Evolutionary conservation across 2,797 vertebrate species (phyloP).

Genomic region (Apogon hyalosoma): DNA sequence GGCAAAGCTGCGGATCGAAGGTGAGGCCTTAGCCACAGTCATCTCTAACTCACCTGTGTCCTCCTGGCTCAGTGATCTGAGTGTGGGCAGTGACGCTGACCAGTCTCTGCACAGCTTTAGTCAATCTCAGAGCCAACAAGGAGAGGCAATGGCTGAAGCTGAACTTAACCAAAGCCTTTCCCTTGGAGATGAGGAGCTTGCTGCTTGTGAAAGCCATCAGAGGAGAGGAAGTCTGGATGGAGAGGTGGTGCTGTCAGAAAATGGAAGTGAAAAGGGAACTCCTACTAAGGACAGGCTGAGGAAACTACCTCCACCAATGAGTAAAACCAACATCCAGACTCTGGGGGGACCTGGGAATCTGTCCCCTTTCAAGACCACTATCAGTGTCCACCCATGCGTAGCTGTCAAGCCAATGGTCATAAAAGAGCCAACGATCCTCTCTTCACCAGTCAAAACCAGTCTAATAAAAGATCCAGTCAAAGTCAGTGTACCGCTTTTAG

Average conservation of each 20-base stretch:
- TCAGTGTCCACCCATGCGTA: constrained; percentile 88
- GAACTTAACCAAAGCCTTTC: constrained; percentile 58
- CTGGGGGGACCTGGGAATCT: constrained; percentile 83
- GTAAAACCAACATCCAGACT: constrained; percentile 89
- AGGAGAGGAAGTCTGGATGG: constrained; percentile 78
- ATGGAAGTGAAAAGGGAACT: constrained; percentile 72
- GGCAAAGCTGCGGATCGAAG: constrained; percentile 82
- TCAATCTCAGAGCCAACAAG: constrained; percentile 90
- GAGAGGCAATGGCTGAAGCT: constrained; percentile 91
- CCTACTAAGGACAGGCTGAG: constrained; percentile 72
- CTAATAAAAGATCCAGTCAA: constrained; percentile 69
- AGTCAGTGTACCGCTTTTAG: constrained; percentile 60
- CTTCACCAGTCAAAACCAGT: constrained; percentile 63
- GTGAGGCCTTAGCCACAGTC: constrained; percentile 80
- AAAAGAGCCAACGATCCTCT: constrained; percentile 76
- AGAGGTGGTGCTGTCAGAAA: constrained; percentile 81
- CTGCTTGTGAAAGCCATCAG: constrained; percentile 25
- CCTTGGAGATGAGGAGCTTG: constrained; percentile 64
- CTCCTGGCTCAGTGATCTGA: constrained; percentile 96
- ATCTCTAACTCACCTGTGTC: constrained; percentile 90
- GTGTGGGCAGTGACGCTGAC: constrained; percentile 90
- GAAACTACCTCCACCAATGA: constrained; percentile 85
- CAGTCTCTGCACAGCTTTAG: constrained; percentile 94
- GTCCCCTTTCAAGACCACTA: constrained; percentile 89
- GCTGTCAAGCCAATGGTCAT: constrained; percentile 86